Conservation (phyloP, 2,113 vertebrate genomes). For the Pseudorhombus dupliciocellatus region DNA sequence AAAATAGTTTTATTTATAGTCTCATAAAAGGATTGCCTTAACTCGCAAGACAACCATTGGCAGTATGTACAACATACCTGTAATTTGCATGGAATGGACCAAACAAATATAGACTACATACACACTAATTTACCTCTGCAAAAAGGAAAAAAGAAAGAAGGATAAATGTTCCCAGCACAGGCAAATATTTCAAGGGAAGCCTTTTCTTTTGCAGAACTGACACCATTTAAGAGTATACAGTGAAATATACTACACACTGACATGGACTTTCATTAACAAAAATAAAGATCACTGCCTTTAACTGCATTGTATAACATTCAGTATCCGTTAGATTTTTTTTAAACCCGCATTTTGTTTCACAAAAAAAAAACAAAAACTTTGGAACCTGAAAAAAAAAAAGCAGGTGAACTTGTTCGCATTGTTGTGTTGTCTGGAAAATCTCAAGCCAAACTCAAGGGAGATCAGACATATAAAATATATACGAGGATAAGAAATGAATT, state of each 20-base stretch:
- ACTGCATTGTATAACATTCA: conserved; percentile 78
- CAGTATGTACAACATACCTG: conserved; percentile 99
- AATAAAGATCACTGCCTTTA: conserved; percentile 69
- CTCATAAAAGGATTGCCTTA: conserved; percentile 96
- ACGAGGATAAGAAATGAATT: conserved; percentile 61
- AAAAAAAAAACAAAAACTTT: conserved; percentile 67
- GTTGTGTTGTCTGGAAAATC: conserved; percentile 47
- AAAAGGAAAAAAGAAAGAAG: conserved; percentile 52
- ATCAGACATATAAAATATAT: conserved; percentile 49
- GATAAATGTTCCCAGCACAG: conserved; percentile 74
- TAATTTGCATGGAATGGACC: conserved; percentile 93
- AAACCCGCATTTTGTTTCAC: conserved; percentile 50
- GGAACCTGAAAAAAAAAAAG: conserved; percentile 61
- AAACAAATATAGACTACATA: conserved; percentile 85
- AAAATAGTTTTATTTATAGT: conserved; percentile 98
- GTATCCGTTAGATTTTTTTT: conserved; percentile 64
- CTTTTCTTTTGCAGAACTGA: conserved; percentile 73
- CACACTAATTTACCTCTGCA: conserved; percentile 80
- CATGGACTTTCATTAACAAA: conserved; percentile 69
- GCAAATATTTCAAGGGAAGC: conserved; percentile 71
- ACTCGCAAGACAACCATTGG: conserved; percentile 95
- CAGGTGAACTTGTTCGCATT: conserved; percentile 47
- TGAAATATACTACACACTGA: conserved; percentile 78
- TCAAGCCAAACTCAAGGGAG: conserved; percentile 62
- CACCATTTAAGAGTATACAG: conserved; percentile 76